phyloP scores from a whole-genome alignment of 2,888 invertebrate species.

The Eulithis testata region DNA sequence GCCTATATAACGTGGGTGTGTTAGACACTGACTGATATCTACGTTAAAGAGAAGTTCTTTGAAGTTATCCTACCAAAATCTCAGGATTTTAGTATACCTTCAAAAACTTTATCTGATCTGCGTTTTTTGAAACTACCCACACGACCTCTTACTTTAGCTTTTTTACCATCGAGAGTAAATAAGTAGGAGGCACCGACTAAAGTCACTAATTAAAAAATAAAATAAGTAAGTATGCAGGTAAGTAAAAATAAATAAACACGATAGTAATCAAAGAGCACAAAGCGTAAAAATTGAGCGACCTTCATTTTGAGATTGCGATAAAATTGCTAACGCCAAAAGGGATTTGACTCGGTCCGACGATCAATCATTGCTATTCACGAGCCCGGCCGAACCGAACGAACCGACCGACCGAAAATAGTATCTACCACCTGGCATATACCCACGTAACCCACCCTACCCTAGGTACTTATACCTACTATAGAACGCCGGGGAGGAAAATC shows the following conservation, averaged over 20 bases:
- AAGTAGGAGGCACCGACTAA: too few species aligned
- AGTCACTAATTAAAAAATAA: not conserved
- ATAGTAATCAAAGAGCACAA: constrained; percentile 19
- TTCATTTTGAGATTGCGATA: constrained; percentile 43
- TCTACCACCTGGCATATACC: constrained; percentile 57
- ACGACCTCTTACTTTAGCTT: too few species aligned
- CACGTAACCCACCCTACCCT: constrained; percentile 37
- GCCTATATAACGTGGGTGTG: too few species aligned
- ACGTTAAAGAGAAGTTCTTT: too few species aligned
- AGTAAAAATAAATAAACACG: constrained; percentile 4
- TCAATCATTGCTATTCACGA: constrained; percentile 71
- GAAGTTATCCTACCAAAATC: too few species aligned
- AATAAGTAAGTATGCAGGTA: not conserved
- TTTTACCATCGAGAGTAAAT: too few species aligned
- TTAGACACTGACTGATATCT: too few species aligned
- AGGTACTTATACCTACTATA: constrained; percentile 51
- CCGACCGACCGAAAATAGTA: constrained; percentile 73
- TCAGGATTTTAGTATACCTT: too few species aligned
- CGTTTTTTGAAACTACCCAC: too few species aligned
- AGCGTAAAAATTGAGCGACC: constrained; percentile 28
- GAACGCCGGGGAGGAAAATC: constrained; percentile 75
- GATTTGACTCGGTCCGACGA: constrained; percentile 55
- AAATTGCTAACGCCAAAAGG: constrained; percentile 55
- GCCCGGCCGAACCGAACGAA: constrained; percentile 64
- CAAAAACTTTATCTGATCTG: too few species aligned